Percentiles rank a stretch among this genome's conserved stretches.
These are phyloP conservation scores for Scophthalmus maximus DNA, from an alignment of 2,113 vertebrate species.

Conservation along the genomic window DNA sequence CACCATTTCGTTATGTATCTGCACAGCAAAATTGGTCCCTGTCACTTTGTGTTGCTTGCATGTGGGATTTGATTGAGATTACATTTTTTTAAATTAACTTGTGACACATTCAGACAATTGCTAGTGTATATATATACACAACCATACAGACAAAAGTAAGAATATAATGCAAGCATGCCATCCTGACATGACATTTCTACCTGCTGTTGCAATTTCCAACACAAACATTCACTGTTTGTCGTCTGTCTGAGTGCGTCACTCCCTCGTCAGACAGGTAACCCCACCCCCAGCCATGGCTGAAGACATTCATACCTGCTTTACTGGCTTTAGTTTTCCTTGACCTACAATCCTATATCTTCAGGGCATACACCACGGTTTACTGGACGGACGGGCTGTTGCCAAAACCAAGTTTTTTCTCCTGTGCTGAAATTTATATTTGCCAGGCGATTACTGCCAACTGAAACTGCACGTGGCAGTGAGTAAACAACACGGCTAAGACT, in stretches of 20 bases:
- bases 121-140: not conserved
- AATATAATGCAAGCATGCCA: not conserved
- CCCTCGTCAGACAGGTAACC: constrained; percentile 69
- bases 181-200: not conserved
- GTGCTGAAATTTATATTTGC: not conserved
- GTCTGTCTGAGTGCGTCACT: constrained; percentile 8
- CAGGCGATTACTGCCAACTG: not conserved
- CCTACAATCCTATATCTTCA: constrained; percentile 48
- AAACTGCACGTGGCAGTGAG: constrained; percentile 16
- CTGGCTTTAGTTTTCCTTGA: constrained; percentile 66
- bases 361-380: not conserved
- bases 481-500: constrained; percentile 3
- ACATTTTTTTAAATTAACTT: too few species aligned
- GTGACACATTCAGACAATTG: not conserved
- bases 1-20: not conserved
- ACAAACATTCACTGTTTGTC: constrained; percentile 6
- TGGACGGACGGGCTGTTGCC: not conserved
- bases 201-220: constrained; percentile 13
- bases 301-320: constrained; percentile 57
- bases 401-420: not conserved
- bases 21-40: not conserved
- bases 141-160: not conserved
- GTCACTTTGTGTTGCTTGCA: not conserved
- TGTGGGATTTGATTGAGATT: not conserved
- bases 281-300: constrained; percentile 35